A percentile compares a stretch with the other conserved stretches of the same genome.
Evolutionary conservation across 2,113 vertebrate species (phyloP).

Genomic region (Tapirus terrestris): DNA sequence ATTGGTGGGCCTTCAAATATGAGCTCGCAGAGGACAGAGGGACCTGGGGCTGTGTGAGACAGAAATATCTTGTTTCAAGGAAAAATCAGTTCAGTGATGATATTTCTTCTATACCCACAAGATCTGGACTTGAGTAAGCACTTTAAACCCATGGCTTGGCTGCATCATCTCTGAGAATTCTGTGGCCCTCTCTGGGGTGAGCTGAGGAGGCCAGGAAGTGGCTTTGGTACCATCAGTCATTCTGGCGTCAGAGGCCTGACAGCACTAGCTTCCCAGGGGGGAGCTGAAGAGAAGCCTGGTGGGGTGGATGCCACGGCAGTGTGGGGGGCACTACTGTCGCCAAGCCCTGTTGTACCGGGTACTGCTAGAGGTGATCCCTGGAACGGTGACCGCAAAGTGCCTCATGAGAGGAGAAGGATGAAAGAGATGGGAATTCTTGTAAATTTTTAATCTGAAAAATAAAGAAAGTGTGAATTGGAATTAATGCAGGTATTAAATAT

Average conservation of each 20-base stretch:
- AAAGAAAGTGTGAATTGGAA: slow-evolving; percentile 83
- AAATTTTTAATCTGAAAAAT: slow-evolving; percentile 85
- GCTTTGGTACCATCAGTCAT: not conserved
- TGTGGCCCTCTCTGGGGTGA: not conserved
- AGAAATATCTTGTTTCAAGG: not conserved
- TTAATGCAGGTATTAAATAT: slow-evolving; percentile 83
- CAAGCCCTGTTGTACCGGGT: not conserved
- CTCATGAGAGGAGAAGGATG: slow-evolving; percentile 62
- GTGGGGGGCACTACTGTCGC: not conserved
- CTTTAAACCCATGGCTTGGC: slow-evolving; percentile 1
- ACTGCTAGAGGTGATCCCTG: slow-evolving; percentile 8
- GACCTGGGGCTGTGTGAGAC: not conserved
- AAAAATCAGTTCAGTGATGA: not conserved
- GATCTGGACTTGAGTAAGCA: not conserved
- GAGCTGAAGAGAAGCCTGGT: not conserved
- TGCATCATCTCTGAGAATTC: not conserved
- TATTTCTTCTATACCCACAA: not conserved
- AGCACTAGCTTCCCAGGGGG: not conserved
- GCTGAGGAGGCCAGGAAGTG: slow-evolving; percentile 46
- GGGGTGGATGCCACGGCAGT: not conserved
- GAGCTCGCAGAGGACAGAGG: not conserved
- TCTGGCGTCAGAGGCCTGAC: not conserved
- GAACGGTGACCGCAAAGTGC: slow-evolving; percentile 42
- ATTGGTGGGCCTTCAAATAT: not conserved
- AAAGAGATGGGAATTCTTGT: slow-evolving; percentile 75